Evolutionary conservation across 2,888 invertebrate species (phyloP).

Genomic region (Aethes cnicana): DNA sequence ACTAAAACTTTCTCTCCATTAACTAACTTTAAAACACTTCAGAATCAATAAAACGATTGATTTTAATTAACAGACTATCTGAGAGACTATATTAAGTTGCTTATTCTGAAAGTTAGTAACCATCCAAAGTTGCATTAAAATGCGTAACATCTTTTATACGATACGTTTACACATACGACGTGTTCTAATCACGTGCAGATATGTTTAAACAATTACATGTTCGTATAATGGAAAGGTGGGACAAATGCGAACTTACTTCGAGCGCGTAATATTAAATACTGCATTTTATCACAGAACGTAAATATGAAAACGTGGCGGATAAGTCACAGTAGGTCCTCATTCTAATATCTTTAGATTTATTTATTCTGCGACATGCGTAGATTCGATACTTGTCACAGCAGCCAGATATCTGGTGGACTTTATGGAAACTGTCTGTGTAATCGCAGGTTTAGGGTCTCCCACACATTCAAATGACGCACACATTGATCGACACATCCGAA

Average conservation of each 20-base stretch:
- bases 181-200: too few relatives aligned
- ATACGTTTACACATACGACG: too few relatives aligned
- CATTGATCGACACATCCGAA: too few relatives aligned
- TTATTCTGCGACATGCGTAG: background rate
- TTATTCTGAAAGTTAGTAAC: too few relatives aligned
- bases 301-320: slow-evolving; percentile 67
- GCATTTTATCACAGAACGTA: slow-evolving; percentile 62
- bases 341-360: slow-evolving; percentile 2
- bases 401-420: too few relatives aligned
- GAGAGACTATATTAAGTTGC: too few relatives aligned
- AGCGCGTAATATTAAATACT: slow-evolving; percentile 49
- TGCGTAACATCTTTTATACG: too few relatives aligned
- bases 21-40: slow-evolving; percentile 5
- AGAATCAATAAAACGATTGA: background rate
- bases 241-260: background rate
- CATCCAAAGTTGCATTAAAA: too few relatives aligned
- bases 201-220: too few relatives aligned
- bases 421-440: too few relatives aligned
- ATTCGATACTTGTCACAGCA: background rate
- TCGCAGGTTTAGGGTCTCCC: too few relatives aligned
- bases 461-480: too few relatives aligned
- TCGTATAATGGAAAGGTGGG: background rate
- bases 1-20: slow-evolving; percentile 20
- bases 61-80: slow-evolving; percentile 8
- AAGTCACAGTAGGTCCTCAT: slow-evolving; percentile 53